Base-by-base conservation (phyloP, 2,113 vertebrate species). In the Ceuthmochares aereus region DNA sequence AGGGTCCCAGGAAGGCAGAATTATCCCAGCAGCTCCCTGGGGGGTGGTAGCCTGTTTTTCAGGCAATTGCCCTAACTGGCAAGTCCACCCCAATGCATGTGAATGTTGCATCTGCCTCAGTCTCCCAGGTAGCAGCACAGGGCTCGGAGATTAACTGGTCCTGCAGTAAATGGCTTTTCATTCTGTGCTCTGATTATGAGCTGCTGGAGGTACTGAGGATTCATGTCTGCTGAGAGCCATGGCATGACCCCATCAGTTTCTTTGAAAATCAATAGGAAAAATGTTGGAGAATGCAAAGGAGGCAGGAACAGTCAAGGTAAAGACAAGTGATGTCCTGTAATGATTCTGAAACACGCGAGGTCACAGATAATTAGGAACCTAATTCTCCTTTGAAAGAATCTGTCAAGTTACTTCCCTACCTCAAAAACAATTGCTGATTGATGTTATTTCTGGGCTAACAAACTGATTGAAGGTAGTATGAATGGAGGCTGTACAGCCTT, bases 291-390 rank as follows among this genome's bases (percentile, higher is more conserved):
- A 90, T 42, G 95, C 62, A 93, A 94, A 96, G 83, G 77, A 90
- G 95, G 90, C 74, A 84, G 90, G 86, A 94, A 79, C 76, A 58
- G 93, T 54, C 92, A 82, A 78, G 88, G 89, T 75, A 87, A 89
- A 96, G 96, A 96, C 90, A 87, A 95, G 93, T 45, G 70, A 87
- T 93, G 90, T 96, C 90, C 96, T 95, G 49, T 91, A 97, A 96
- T 89, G 90, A 92, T 96, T 97, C 92, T 82, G 90, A 96, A 95
- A 95, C 80, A 92, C 1, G 1, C 83, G 90, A 82, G 95, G 96
- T 96, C 96, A 78, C 95, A 97, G 96, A 95, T 93, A 96, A 96
- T 96, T 94, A 95, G 94, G 88, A 96, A 92, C 83, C 94, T 97
- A 96, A 96, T 96, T 96, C 95, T 93, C 62, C 90, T 93, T 89